Evolutionary conservation across 1,140 invertebrate genomes (phyloP), one percentile per base, ranked within the genome.

Genomic region (Leptopilina boulardi): DNA sequence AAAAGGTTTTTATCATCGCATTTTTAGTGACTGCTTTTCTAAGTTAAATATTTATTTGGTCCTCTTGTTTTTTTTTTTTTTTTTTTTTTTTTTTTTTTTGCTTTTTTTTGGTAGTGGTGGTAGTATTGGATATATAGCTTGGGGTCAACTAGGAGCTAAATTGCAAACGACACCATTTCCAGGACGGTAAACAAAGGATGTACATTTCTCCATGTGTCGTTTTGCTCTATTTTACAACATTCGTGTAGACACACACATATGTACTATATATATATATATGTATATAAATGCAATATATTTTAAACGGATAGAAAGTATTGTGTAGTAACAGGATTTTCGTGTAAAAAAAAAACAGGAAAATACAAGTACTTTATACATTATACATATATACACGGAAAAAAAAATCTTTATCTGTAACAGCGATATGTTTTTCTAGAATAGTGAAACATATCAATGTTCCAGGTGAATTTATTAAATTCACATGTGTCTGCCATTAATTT

Each of bases 61-160:
- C 18, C 18, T 51, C 18, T 51, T 18, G 2, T 9, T 38, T 38
- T 6, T 38, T 6, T 4, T 4, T 38, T 51, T 51, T 51, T 51
- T 51, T 18, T 4, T 9, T 38, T 38, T 6, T 38, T 6, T 4
- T 4, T 38, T n/a, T 51, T 51, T 51, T 51, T 51, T 18, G 2
- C 34, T 38, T 38, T 6, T 38, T 6, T 4, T 4, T 38, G 34
- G 34, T 1, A 38, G 34, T 1, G 34, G 5, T 3, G 34, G 51
- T 23, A 8, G 47, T 66, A 66, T 66, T 66, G 13, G 59, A 66
- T 66, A 66, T 66, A 66, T 34, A 66, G 59, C 59, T 30, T 66
- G 59, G 13, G 59, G 59, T 66, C 59, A 66, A n/a, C 59, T n/a
- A 66, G 59, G 59, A 66, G 23, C 59, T 66, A 66, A 66, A 66